These are phyloP conservation scores for Trichogramma pretiosum DNA, from an alignment of 1,140 invertebrate species.

Conservation along the genomic window DNA sequence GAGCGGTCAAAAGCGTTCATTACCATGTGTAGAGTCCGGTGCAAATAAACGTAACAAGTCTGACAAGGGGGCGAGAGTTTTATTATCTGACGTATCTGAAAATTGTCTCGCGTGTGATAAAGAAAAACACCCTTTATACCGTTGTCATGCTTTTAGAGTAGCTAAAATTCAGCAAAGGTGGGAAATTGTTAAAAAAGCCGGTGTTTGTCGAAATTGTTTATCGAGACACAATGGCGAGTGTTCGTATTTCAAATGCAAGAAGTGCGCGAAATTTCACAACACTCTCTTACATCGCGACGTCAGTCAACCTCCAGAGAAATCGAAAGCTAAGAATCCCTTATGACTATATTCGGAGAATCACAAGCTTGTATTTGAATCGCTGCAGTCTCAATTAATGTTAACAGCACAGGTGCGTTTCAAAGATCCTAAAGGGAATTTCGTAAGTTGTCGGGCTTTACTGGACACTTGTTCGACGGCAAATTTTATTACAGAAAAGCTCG, in stretches of 20 bases:
- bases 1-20: not conserved
- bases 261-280: no score
- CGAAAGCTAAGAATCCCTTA: no score
- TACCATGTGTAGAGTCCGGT: not conserved
- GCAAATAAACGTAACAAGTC: not conserved
- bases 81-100: not conserved
- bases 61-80: not conserved
- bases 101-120: not conserved
- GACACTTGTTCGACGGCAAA: conserved; percentile 4
- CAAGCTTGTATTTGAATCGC: no score
- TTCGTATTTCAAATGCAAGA: no score
- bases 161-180: no score
- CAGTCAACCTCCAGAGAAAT: no score
- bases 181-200: no score
- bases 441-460: not conserved
- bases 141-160: no score
- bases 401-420: not conserved
- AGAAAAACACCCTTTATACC: not conserved
- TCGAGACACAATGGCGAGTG: no score
- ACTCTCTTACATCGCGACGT: no score
- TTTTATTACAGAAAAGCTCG: not conserved
- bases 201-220: no score
- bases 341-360: no score
- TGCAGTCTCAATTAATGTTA: not conserved
- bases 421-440: not conserved